These are phyloP conservation scores for Stegana nigrithorax DNA, from an alignment of 2,888 invertebrate genomes.

Conservation along the genomic window DNA sequence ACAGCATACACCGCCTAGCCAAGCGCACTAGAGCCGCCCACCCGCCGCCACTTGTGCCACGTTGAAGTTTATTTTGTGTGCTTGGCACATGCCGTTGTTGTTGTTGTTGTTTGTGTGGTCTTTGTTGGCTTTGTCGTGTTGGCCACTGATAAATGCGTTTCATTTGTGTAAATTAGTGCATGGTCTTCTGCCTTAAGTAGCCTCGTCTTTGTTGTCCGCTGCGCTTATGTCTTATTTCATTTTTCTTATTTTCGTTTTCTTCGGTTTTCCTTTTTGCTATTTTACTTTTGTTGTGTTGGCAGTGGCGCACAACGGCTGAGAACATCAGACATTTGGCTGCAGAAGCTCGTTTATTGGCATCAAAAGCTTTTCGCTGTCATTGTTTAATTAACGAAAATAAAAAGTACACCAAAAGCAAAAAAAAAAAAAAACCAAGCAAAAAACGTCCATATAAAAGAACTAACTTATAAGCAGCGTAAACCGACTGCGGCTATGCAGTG, in stretches of 20 bases:
- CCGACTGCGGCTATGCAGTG: too few relatives aligned
- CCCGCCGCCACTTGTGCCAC: too few relatives aligned
- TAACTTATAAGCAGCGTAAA: too few relatives aligned
- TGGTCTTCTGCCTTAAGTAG: conserved; percentile 16
- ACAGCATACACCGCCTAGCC: too few relatives aligned
- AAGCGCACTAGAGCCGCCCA: too few relatives aligned
- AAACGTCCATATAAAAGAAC: background rate
- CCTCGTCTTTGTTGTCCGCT: conserved; percentile 14
- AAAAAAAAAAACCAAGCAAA: conserved; percentile 1
- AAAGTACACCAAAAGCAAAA: background rate
- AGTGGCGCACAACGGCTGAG: too few relatives aligned
- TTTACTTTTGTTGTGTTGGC: background rate
- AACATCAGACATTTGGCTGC: too few relatives aligned
- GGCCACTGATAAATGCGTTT: conserved; percentile 46
- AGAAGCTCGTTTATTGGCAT: conserved; percentile 26
- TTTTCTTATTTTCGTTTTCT: too few relatives aligned
- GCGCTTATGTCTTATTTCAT: background rate
- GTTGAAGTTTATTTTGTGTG: too few relatives aligned
- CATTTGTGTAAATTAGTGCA: conserved; percentile 36
- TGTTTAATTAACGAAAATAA: conserved; percentile 16
- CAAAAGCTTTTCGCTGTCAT: conserved; percentile 27
- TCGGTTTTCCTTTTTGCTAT: background rate
- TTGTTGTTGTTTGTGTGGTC: background rate
- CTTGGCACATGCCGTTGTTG: background rate
- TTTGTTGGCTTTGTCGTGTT: conserved; percentile 1